Evolutionary conservation across 2,888 invertebrate species (phyloP).

Genomic region (Cerceris rybyensis): DNA sequence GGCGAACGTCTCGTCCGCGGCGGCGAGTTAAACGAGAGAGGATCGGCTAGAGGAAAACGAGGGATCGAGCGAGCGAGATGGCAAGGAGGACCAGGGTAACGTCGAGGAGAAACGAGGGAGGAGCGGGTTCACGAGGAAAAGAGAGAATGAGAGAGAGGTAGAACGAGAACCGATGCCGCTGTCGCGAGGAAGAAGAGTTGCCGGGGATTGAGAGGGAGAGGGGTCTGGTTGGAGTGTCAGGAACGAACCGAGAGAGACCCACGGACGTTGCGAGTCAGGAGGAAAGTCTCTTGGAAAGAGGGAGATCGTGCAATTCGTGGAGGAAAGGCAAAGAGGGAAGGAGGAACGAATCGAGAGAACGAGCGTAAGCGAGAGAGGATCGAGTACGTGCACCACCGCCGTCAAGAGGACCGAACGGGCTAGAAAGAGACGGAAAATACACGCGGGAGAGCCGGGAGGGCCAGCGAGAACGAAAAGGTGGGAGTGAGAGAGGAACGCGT

Average conservation of each 20-base stretch:
- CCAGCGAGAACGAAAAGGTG: constrained; percentile 14
- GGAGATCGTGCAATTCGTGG: constrained; percentile 11
- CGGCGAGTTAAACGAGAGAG: constrained; percentile 28
- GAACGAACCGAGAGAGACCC: constrained; percentile 52
- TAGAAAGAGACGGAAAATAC: constrained; percentile 10
- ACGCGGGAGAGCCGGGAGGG: background rate
- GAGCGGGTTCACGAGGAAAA: constrained; percentile 6
- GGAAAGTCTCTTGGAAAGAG: constrained; percentile 18
- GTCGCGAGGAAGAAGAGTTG: constrained; percentile 56
- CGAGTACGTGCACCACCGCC: constrained; percentile 6
- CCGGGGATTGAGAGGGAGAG: constrained; percentile 10
- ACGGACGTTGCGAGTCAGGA: constrained; percentile 21
- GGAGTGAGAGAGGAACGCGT: constrained; percentile 38
- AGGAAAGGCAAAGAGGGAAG: constrained; percentile 32
- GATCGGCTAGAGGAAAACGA: constrained; percentile 46
- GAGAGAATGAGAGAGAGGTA: constrained; percentile 29
- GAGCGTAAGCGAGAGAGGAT: constrained; percentile 25
- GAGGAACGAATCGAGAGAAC: constrained; percentile 53
- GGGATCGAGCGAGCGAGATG: background rate
- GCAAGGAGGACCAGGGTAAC: background rate
- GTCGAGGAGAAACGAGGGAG: background rate
- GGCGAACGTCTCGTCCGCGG: constrained; percentile 38
- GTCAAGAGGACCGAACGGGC: constrained; percentile 16
- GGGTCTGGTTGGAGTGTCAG: constrained; percentile 62
- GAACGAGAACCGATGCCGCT: constrained; percentile 66